Evolutionary conservation across 2,113 vertebrate genomes (phyloP).

Genomic region (Microtus montanus): DNA sequence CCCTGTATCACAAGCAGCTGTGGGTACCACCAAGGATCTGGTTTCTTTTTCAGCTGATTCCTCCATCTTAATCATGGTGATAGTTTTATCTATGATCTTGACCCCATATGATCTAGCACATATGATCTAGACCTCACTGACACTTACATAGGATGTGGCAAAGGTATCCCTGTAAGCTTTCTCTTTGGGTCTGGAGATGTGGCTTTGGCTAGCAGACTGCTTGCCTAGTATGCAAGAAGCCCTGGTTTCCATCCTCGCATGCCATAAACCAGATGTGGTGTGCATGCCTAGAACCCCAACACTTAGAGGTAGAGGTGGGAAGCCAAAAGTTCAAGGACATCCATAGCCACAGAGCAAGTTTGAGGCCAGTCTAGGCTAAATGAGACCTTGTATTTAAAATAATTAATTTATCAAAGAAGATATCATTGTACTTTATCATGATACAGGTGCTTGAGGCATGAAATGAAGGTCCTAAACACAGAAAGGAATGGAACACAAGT

Average conservation of each 20-base stretch:
- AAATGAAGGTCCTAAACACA: background rate
- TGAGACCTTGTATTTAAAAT: background rate
- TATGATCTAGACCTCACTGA: background rate
- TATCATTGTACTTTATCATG: background rate
- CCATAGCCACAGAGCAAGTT: background rate
- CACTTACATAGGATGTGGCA: background rate
- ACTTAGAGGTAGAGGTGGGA: background rate
- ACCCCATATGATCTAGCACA: background rate
- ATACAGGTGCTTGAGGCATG: background rate
- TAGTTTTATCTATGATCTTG: background rate
- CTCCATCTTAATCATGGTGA: background rate
- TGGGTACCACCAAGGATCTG: accelerated
- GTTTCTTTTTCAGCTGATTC: background rate
- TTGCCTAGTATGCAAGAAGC: background rate
- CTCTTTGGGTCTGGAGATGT: background rate
- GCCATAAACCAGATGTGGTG: background rate
- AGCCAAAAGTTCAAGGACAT: background rate
- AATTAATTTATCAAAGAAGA: background rate
- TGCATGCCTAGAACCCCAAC: background rate
- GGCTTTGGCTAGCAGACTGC: background rate
- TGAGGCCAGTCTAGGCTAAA: background rate
- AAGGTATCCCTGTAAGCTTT: background rate
- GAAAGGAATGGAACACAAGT: background rate
- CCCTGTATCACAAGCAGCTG: too few relatives aligned
- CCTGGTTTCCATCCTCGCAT: background rate